These are phyloP conservation scores for Platypus cylindrus DNA, from an alignment of 2,888 invertebrate species.

Conservation along the genomic window DNA sequence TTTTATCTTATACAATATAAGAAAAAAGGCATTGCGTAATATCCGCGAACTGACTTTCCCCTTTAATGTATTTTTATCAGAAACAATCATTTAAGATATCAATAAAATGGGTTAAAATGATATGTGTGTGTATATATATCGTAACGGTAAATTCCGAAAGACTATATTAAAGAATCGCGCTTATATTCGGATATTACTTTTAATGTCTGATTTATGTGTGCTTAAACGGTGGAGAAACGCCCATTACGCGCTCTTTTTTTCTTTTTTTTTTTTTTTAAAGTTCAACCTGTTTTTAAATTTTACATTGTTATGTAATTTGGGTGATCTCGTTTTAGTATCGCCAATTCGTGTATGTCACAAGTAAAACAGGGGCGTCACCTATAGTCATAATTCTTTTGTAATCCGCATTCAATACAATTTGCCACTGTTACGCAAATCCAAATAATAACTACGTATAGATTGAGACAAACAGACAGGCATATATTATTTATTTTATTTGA, in stretches of 20 bases:
- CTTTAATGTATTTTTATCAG: background rate
- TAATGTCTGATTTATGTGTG: constrained; percentile 14
- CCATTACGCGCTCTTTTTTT: no score
- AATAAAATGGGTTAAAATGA: constrained; percentile 9
- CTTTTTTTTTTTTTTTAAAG: constrained; percentile 13
- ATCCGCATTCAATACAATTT: no score
- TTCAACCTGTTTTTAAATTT: constrained; percentile 15
- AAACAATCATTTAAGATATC: constrained; percentile 6
- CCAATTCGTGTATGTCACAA: constrained; percentile 9
- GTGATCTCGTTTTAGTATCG: constrained; percentile 12
- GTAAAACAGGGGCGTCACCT: constrained; percentile 7
- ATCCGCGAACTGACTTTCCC: constrained; percentile 3
- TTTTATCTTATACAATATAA: no score
- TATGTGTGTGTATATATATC: constrained; percentile 7
- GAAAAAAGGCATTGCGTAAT: no score
- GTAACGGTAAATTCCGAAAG: constrained; percentile 9
- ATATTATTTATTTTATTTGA: no score
- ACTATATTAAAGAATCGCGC: constrained; percentile 7
- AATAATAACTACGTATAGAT: no score
- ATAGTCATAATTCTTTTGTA: background rate
- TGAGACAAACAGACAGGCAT: no score
- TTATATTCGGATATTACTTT: constrained; percentile 9
- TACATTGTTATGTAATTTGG: constrained; percentile 12
- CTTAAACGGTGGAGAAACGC: constrained; percentile 9
- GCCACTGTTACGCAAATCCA: no score